Evolutionary conservation across 2,797 vertebrate genomes (phyloP), one percentile per base, ranked within the genome.

Genomic region (Fratercula arctica): DNA sequence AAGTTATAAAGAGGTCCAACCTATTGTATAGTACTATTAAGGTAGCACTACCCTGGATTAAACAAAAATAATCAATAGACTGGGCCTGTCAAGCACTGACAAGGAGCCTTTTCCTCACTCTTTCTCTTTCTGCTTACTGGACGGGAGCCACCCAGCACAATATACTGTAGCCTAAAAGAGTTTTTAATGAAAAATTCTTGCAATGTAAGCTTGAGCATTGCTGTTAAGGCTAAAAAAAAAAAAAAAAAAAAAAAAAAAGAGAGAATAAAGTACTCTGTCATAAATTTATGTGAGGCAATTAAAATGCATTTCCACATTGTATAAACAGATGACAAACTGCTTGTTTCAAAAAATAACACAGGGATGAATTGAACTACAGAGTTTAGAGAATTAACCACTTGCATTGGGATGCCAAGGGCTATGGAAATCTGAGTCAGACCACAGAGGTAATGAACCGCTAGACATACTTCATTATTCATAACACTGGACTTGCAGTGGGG

Each of bases 231-330:
- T 90, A 45, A 46, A 46, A 46, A 90, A 91, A 61, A 69, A 73
- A 37, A 95, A 89, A 90, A n/a, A n/a, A n/a, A n/a, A 91, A 59
- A 68, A 73, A 37, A 39, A 39, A 39, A 10, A 39, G 39, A 39
- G 46, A 70, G 37, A 76, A 85, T 95, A 90, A 95, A 97, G 45
- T 43, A 60, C 48, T 94, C 76, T 95, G 82, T 95, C 74, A 87
- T 93, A 89, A 93, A 94, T 76, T 87, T 87, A 93, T 92, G 81
- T 86, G 89, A 92, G 59, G 67, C 66, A 98, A 96, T 97, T 97
- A 97, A 98, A 97, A 95, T 89, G 29, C 28, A 96, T 81, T 97
- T 91, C 88, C 85, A 85, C 73, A 68, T 82, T 93, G 73, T 79
- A 87, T 93, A 96, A 93, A 79, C 29, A 89, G 73, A 90, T 96